Percentiles rank a stretch among this genome's conserved stretches.
Evolutionary conservation across 2,797 vertebrate species (phyloP).

Genomic region (Gallinago nigripennis): DNA sequence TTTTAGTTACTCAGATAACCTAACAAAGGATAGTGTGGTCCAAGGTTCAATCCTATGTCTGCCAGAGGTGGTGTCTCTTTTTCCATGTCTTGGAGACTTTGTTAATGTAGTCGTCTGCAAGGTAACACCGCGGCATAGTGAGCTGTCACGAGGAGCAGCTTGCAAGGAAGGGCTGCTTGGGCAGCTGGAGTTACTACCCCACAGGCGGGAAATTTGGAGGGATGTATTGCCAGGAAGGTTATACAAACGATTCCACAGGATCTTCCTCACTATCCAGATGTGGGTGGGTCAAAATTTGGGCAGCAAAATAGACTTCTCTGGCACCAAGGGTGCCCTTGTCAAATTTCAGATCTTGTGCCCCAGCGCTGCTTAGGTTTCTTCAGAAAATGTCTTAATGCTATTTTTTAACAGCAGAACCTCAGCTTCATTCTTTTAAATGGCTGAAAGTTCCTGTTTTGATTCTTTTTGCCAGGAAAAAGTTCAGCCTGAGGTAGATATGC

Average conservation of each 20-base stretch:
- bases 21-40: not conserved
- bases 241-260: not conserved
- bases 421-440: slow-evolving; percentile 15
- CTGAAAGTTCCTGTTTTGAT: slow-evolving; percentile 10
- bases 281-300: not conserved
- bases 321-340: not conserved
- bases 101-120: not conserved
- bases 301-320: not conserved
- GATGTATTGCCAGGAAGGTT: not conserved
- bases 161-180: not conserved
- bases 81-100: not conserved
- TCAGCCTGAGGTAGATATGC: not conserved
- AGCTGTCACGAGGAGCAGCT: not conserved
- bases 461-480: slow-evolving; percentile 15
- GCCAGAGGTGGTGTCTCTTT: not conserved
- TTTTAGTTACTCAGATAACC: not conserved
- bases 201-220: not conserved
- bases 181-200: not conserved
- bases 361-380: not conserved
- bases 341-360: not conserved
- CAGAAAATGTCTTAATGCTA: not conserved
- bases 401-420: not conserved
- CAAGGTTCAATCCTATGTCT: not conserved
- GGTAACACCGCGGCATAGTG: not conserved
- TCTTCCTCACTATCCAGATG: not conserved